Conservation (phyloP, 92 coral and sea anemone genomes). For the Chrysogorgia sp. region DNA sequence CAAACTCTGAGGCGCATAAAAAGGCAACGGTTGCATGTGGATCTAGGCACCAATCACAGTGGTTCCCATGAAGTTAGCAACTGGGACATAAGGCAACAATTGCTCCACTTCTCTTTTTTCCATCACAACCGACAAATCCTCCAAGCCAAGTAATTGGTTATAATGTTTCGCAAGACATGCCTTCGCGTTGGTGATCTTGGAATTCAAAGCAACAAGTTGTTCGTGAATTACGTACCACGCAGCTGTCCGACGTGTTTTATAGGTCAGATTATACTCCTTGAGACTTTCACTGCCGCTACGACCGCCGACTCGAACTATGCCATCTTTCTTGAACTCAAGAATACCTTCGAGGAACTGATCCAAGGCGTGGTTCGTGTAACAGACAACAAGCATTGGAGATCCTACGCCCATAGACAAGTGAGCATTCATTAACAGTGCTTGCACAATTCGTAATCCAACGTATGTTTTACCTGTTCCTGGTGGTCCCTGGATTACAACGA, state of each 20-base stretch:
- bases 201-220: neutral
- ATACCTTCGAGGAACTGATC: constrained; percentile 93
- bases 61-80: constrained; percentile 4
- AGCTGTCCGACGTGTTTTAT: constrained; percentile 11
- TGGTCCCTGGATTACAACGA: constrained; percentile 90
- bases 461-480: constrained; percentile 97
- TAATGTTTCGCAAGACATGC: neutral
- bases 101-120: neutral
- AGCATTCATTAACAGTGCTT: constrained; percentile 74
- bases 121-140: constrained; percentile 10
- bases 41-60: constrained; percentile 27
- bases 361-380: constrained; percentile 91
- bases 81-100: constrained; percentile 13
- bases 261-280: constrained; percentile 49
- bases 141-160: neutral
- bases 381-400: constrained; percentile 75
- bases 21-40: constrained; percentile 31
- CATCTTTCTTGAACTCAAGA: constrained; percentile 65
- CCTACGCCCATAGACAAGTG: constrained; percentile 46
- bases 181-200: neutral
- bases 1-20: neutral
- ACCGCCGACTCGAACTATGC: constrained; percentile 87
- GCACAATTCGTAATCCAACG: constrained; percentile 83
- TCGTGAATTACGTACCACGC: constrained; percentile 14
- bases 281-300: constrained; percentile 69